Base-by-base conservation (phyloP, 2,888 invertebrate species). In the Operophtera brumata region DNA sequence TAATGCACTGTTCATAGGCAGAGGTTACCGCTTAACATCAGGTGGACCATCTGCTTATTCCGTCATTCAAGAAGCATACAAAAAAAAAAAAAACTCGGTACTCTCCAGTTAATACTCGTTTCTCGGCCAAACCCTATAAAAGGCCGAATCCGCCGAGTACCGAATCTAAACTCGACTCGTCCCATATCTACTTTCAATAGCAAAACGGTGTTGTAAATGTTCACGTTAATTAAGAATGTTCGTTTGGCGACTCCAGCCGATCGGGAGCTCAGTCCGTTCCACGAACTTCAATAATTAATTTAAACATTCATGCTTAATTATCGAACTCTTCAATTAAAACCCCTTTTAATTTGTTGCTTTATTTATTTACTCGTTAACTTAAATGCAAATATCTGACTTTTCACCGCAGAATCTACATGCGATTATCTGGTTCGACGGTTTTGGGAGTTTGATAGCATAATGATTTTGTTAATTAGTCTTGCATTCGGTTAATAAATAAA, bases 301-400 rank as follows among this genome's bases (percentile, higher is more conserved):
- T 83, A 63, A 87, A 87, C 82, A 87, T 85, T 86, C 84, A 86
- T 82, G 82, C 80, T 86, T 86, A 84, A 87, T 87, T 89, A 89
- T 86, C 80, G 83, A 78, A 80, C 82, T 84, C 83, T 84, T 84
- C 82, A 87, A 86, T 88, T 85, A 80, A 84, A 76, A 84, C 80
- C 74, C 70, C 75, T 78, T 84, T 84, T 78, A 82, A 84, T 86
- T 85, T 82, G 82, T 83, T 81, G 75, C 73, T 83, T 84, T 84
- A 82, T 84, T 86, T 84, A 78, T 79, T 71, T 74, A 70, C 67
- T 68, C 67, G 71, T 73, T 72, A 73, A 71, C 67, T 69, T 71
- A 67, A 70, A 70, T 72, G 73, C 71, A 75, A 78, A 78, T 75
- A 77, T 69, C 56, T 64, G 62, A 70, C 64, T 73, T 73, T 73